Evolutionary conservation across 2,888 invertebrate species (phyloP).

Genomic region (Dasypolia templi): DNA sequence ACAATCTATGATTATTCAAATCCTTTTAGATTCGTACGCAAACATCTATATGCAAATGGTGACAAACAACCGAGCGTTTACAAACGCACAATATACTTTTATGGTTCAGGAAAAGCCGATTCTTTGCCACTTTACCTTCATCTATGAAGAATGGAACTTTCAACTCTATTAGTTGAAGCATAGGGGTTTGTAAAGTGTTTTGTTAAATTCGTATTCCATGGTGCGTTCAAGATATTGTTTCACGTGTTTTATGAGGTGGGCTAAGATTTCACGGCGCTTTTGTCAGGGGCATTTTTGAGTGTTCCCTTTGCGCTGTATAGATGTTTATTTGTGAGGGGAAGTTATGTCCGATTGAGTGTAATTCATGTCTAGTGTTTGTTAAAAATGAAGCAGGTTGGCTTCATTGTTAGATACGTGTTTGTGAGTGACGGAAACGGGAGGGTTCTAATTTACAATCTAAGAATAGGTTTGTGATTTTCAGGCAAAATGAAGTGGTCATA

Average conservation of each 20-base stretch:
- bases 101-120: slow-evolving; percentile 87
- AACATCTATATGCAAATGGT: slow-evolving; percentile 89
- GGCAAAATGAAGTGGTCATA: neutral
- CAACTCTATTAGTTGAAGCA: slow-evolving; percentile 47
- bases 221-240: slow-evolving; percentile 86
- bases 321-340: slow-evolving; percentile 78
- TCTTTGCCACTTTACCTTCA: slow-evolving; percentile 69
- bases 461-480: neutral
- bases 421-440: neutral
- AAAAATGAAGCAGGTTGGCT: slow-evolving; percentile 36
- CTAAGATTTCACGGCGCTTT: slow-evolving; percentile 86
- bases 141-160: slow-evolving; percentile 45
- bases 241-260: slow-evolving; percentile 90
- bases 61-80: slow-evolving; percentile 89
- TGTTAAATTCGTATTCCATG: slow-evolving; percentile 53
- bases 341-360: slow-evolving; percentile 79
- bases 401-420: slow-evolving; percentile 13
- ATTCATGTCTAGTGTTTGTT: slow-evolving; percentile 73
- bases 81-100: slow-evolving; percentile 90
- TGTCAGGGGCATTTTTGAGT: slow-evolving; percentile 83
- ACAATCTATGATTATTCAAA: slow-evolving; percentile 70
- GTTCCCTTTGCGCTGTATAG: slow-evolving; percentile 73
- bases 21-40: slow-evolving; percentile 69
- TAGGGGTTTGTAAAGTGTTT: slow-evolving; percentile 32
- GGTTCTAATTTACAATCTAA: neutral